Evolutionary conservation across 2,113 vertebrate genomes (phyloP), one percentile per base, ranked within the genome.

Genomic region (Trematocara zebra): DNA sequence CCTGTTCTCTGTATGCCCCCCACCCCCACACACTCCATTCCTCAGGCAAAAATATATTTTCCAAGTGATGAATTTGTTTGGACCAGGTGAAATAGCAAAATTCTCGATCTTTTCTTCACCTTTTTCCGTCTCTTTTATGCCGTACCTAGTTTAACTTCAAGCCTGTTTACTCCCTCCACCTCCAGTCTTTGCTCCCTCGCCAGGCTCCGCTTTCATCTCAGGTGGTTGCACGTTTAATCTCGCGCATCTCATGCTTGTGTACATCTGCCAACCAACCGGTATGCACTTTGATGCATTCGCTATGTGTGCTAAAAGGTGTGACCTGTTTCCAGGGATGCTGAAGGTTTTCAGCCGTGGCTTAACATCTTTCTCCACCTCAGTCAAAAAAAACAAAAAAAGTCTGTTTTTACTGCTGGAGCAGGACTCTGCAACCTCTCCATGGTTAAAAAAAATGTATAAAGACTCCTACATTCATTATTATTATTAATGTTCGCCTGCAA

Each of bases 191-290:
- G 20, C 53, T 76, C 28, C 49, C 31, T 88, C 49, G 49, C 67
- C 7, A 44, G 49, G 31, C 79, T 84, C 5, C 3, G 9, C 88
- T 87, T 87, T 91, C 84, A 88, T 87, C 81, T 87, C 84, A 10
- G 64, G 64, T 26, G 85, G 72, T 54, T 82, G 84, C 74, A 23
- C 54, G 78, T 88, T 90, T 87, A 90, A 86, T 91, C 79, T 72
- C 17, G 37, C 6, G 28, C 81, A 84, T 53, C 28, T 61, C 78
- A 26, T 57, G 35, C 69, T 88, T 28, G 20, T 47, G 69, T 28
- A 69, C 14, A 8, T 72, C 85, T 14, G 6, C 44, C 15, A 83
- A 84, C 61, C 8, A 33, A 59, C 57, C 61, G 20, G 35, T 20
- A 76, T 10, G 5, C 67, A 78, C 81, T 88, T 89, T 90, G 56